phyloP scores from a whole-genome alignment of 2,888 invertebrate species.

The Napeogenes sylphis region DNA sequence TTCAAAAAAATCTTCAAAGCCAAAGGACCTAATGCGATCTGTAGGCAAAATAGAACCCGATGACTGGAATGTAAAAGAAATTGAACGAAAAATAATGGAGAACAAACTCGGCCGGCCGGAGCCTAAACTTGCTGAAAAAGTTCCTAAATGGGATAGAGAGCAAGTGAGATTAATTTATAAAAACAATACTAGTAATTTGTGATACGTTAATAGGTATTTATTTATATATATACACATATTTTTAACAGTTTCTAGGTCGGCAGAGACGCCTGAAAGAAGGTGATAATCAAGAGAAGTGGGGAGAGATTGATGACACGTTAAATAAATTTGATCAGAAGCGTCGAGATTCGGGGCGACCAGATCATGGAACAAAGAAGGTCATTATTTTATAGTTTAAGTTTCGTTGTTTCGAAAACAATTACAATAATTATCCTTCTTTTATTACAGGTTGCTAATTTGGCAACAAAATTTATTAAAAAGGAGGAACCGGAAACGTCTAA shows the following conservation, averaged over 20 bases:
- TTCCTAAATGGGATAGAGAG: conserved; percentile 94
- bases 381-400: not conserved
- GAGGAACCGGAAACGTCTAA: conserved; percentile 69
- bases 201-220: not conserved
- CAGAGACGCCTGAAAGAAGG: conserved; percentile 62
- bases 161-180: conserved; percentile 67
- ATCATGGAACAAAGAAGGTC: conserved; percentile 79
- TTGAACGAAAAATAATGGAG: conserved; percentile 91
- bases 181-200: not conserved
- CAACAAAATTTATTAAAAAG: conserved; percentile 82
- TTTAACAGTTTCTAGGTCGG: conserved; percentile 59
- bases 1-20: conserved; percentile 81
- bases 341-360: conserved; percentile 63
- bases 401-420: not conserved
- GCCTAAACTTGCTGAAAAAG: conserved; percentile 82
- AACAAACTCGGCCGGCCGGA: conserved; percentile 82
- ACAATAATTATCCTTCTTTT: conserved; percentile 5
- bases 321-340: conserved; percentile 62
- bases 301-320: conserved; percentile 64
- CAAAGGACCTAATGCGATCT: conserved; percentile 89
- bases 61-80: conserved; percentile 94
- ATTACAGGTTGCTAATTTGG: conserved; percentile 86
- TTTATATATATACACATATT: not conserved
- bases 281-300: conserved; percentile 64
- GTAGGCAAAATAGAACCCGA: conserved; percentile 92